Evolutionary conservation across 2,113 vertebrate species (phyloP).

Genomic region (Nyctereutes procyonoides): DNA sequence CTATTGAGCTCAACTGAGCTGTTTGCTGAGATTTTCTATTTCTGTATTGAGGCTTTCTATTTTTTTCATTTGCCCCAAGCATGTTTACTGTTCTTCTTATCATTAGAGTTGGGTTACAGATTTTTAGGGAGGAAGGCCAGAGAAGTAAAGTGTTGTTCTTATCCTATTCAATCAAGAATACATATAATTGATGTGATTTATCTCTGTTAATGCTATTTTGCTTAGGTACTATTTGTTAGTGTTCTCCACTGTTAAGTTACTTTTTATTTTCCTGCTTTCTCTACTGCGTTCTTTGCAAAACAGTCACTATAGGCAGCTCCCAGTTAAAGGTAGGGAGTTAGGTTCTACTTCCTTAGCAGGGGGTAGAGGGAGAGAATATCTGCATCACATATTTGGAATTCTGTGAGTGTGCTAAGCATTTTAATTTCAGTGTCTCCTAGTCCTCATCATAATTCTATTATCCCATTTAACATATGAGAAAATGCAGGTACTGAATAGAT

Average conservation of each 20-base stretch:
- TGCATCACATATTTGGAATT: background rate
- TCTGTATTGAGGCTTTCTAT: background rate
- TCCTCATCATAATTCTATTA: background rate
- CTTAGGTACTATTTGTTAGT: background rate
- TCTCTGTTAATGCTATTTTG: background rate
- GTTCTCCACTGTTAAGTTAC: background rate
- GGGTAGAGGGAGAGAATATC: accelerated
- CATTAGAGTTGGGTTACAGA: background rate
- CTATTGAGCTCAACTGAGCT: background rate
- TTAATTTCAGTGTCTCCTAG: background rate
- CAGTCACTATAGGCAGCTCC: background rate
- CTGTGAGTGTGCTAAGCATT: background rate
- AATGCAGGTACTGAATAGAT: background rate
- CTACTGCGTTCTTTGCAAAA: background rate
- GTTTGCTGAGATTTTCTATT: background rate
- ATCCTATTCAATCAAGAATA: too few relatives aligned
- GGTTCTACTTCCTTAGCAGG: background rate
- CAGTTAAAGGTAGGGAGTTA: background rate
- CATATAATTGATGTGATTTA: background rate
- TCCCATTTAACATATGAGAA: background rate
- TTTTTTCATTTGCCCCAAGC: background rate
- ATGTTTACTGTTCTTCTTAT: background rate
- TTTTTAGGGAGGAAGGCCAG: background rate
- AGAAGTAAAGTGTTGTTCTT: background rate
- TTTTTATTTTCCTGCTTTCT: background rate